Conservation (phyloP, 2,113 vertebrate genomes). For the Neogale vison region DNA sequence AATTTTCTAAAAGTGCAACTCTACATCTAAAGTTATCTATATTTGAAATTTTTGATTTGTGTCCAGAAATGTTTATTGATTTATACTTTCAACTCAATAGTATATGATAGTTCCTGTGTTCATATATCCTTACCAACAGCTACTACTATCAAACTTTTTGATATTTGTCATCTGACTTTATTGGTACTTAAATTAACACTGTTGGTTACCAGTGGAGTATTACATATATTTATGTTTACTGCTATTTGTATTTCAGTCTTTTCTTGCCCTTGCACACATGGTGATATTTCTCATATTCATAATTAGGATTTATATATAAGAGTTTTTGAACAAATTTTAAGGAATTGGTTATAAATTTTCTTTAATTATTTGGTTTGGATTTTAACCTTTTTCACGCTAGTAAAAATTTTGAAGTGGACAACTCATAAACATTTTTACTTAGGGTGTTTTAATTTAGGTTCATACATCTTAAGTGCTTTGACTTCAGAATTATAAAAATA, state of each 20-base stretch:
- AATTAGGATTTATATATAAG: neutral
- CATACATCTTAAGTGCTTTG: neutral
- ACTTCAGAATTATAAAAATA: neutral
- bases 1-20: neutral
- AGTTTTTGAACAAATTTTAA: neutral
- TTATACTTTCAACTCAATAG: neutral
- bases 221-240: neutral
- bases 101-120: neutral
- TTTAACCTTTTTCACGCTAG: neutral
- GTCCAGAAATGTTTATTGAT: neutral
- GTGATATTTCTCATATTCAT: neutral
- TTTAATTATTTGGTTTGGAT: neutral
- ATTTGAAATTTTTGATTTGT: neutral
- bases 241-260: neutral
- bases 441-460: neutral
- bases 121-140: neutral
- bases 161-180: neutral
- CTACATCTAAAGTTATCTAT: neutral
- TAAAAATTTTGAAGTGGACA: neutral
- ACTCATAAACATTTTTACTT: neutral
- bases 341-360: neutral
- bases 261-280: neutral
- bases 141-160: neutral
- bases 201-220: neutral
- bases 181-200: constrained; percentile 9